Evolutionary conservation across 2,888 invertebrate species (phyloP).

Genomic region (Amblyteles armatorius): DNA sequence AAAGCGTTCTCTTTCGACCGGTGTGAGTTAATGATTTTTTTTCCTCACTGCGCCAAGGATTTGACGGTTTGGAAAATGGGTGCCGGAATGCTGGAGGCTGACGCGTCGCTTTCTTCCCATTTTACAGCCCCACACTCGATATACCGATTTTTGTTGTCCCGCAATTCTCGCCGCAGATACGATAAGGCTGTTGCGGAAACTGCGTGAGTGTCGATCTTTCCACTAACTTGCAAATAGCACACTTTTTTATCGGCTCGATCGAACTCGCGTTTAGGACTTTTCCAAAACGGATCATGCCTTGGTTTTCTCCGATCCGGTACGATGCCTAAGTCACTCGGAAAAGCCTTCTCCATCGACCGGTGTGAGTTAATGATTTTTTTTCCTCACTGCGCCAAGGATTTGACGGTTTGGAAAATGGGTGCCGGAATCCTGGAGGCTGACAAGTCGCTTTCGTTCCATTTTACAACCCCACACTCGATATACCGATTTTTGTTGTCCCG

Average conservation of each 20-base stretch:
- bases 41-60: background rate
- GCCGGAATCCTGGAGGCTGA: background rate
- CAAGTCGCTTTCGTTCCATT: background rate
- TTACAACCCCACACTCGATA: slow-evolving; percentile 13
- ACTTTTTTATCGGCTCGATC: background rate
- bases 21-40: slow-evolving; percentile 6
- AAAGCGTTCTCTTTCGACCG: background rate
- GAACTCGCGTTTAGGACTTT: background rate
- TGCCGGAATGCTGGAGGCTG: background rate
- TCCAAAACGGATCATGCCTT: background rate
- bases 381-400: background rate
- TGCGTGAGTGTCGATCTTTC: background rate
- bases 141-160: background rate
- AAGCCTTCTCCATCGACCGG: slow-evolving; percentile 4
- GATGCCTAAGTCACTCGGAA: no score
- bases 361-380: slow-evolving; percentile 6
- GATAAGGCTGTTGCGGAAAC: background rate
- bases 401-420: background rate
- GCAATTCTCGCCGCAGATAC: background rate
- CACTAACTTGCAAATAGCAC: background rate
- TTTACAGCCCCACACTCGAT: slow-evolving; percentile 15
- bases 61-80: background rate
- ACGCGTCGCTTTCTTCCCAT: background rate
- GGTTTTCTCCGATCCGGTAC: no score
- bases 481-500: background rate